A percentile compares a stretch with the other conserved stretches of the same genome.
These are phyloP conservation scores for Pongo pygmaeus DNA, from an alignment of 2,113 vertebrate genomes.

Conservation along the genomic window DNA sequence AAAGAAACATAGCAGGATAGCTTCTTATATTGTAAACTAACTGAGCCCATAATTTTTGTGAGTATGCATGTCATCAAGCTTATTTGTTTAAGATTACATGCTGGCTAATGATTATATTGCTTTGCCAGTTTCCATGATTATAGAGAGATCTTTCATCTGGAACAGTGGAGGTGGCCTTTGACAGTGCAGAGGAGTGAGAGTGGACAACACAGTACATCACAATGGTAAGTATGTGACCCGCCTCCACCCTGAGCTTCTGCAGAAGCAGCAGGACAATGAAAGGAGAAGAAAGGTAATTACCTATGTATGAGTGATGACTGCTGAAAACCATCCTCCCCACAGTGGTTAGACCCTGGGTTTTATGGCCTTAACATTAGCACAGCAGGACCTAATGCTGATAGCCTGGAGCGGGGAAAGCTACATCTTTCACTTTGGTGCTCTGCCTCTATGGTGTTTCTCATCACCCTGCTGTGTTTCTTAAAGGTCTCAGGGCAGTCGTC, in stretches of 20 bases:
- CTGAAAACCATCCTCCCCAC: not conserved
- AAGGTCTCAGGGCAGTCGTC: not conserved
- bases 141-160: not conserved
- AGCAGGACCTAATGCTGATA: not conserved
- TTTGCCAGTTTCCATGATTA: not conserved
- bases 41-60: not conserved
- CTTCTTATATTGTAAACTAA: not conserved
- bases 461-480: not conserved
- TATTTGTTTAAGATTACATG: not conserved
- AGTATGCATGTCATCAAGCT: not conserved
- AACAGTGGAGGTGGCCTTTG: not conserved
- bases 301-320: not conserved
- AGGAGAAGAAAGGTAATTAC: conserved; percentile 23
- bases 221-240: not conserved
- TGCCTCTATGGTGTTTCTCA: not conserved
- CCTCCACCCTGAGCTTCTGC: not conserved
- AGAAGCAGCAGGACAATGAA: not conserved
- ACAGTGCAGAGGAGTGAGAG: not conserved
- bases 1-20: not conserved
- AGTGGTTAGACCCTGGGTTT: not conserved
- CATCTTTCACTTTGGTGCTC: not conserved
- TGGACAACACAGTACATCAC: not conserved
- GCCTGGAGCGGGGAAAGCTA: not conserved
- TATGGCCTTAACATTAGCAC: not conserved
- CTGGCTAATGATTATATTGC: conserved; percentile 5